Base-by-base conservation (phyloP, 2,888 invertebrate species). In the Polydrusus cervinus region DNA sequence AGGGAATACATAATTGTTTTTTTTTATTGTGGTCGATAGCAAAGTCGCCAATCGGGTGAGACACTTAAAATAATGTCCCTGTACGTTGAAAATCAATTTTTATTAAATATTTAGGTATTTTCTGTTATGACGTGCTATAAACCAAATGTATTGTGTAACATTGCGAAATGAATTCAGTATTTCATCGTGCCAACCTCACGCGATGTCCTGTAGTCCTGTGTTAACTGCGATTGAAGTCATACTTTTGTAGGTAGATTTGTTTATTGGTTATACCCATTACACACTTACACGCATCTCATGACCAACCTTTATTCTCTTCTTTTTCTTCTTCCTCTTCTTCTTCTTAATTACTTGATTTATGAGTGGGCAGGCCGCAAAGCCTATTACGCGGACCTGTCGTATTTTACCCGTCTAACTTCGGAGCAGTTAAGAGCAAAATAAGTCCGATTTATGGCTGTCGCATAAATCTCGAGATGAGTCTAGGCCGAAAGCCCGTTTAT, bases 291-390 rank as follows among this genome's bases (percentile, higher is more conserved):
- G 53, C 53, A 53, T 20, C 47, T 47, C 8, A 13, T 13, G 11
- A 53, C 53, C 53, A 30, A 25, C 38, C 38, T 60, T 38, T 60
- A 60, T 25, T 30, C 9, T 45, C 34, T 34, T 68, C 60, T 57
- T 51, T 34, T 62, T 71, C 13, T 20, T 61, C 61, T 43, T 69
- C 49, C 43, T 65, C 71, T 65, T 69, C 38, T 69, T 69, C 60
- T 57, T 53, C 45, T 64, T 71, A 71, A 75, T 75, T 75, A 66
- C 71, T 66, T 71, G 75, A 75, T 75, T 75, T 75, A 75, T 43
- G 66, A 69, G 68, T 68, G 61, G 65, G 70, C 47, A 25, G 55
- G 57, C 57, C 55, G 45, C 61, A 49, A 64, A 62, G 74, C 69
- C 74, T 69, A 69, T 74, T 69, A 74, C 74, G 69, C 64, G 55